Base-by-base conservation (phyloP, 2,113 vertebrate genomes). In the Eonycteris spelaea region DNA sequence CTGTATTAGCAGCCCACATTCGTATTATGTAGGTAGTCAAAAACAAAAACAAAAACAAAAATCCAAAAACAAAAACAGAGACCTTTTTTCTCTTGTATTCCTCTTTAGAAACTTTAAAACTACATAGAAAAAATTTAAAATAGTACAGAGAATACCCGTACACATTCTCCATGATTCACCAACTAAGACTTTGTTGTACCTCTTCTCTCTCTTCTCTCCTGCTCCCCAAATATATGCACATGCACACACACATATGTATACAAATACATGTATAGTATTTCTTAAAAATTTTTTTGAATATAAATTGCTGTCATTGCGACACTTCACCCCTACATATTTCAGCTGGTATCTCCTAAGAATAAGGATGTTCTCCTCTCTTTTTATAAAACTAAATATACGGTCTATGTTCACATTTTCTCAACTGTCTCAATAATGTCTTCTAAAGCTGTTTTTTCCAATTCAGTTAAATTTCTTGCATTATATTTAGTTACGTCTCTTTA, bases 1-100 rank as follows among this genome's bases (percentile, higher is more conserved):
- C 0, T 6, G 16, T 3, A 1, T 8, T 40, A 40, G 48, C 33
- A 33, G 19, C 51, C 63, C 80, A 18, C 4, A 4, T 28, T 24
- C 18, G 5, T 14, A 9, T 24, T 7, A 15, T 19, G 4, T 59
- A 28, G 9, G 45, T 51, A 30, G 22, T 61, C 30, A 48, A 48
- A 51, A n/a, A n/a, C n/a, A 51, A 51, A 2, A 51, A n/a, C n/a
- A 51, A 51, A 51, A 51, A 51, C 48, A 51, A 51, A 15, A 51
- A 38, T n/a, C n/a, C 45, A 45, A n/a, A 59, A 80, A 65, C 12
- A 51, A 53, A 65, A 65, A n/a, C n/a, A 10, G 14, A 80, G 55
- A 48, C 57, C 40, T 51, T 86, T 33, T 75, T n/a, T 35, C n/a
- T 75, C 38, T 43, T 16, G 22, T 28, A 35, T 28, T 61, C 74